A percentile compares a stretch with the other conserved stretches of the same genome.
Conservation (phyloP, 2,113 vertebrate species). For the Montifringilla adamsi region DNA sequence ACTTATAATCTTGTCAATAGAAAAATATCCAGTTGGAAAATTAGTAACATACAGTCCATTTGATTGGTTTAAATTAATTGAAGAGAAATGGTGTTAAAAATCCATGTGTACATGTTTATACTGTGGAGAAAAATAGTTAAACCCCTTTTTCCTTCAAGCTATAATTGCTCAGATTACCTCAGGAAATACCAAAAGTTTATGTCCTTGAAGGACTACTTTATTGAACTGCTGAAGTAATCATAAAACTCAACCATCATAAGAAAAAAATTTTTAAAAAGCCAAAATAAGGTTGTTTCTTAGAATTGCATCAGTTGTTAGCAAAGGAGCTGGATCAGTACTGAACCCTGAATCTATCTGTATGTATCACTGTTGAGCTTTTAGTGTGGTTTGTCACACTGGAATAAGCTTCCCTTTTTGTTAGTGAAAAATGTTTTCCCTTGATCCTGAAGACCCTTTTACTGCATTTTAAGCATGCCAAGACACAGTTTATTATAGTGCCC, state of each 20-base stretch:
- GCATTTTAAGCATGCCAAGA: not conserved
- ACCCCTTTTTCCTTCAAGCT: not conserved
- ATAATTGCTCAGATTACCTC: not conserved
- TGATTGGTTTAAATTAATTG: not conserved
- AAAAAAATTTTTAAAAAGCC: not conserved
- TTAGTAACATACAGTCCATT: not conserved
- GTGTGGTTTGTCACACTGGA: not conserved
- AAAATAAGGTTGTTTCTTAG: not conserved
- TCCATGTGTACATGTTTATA: not conserved
- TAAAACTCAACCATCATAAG: not conserved
- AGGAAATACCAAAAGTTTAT: not conserved
- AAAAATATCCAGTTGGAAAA: not conserved
- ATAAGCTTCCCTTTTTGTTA: not conserved
- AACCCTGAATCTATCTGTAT: not conserved
- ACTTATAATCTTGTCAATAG: not conserved
- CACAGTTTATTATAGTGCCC: not conserved
- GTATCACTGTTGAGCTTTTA: not conserved
- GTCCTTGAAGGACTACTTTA: not conserved
- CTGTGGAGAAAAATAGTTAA: not conserved
- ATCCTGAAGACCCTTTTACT: not conserved
- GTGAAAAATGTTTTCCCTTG: not conserved
- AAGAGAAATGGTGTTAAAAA: not conserved
- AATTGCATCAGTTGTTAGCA: not conserved
- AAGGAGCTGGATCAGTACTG: not conserved
- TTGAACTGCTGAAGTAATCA: not conserved